Base-by-base conservation (phyloP, 2,113 vertebrate species). In the Cacatua alba region DNA sequence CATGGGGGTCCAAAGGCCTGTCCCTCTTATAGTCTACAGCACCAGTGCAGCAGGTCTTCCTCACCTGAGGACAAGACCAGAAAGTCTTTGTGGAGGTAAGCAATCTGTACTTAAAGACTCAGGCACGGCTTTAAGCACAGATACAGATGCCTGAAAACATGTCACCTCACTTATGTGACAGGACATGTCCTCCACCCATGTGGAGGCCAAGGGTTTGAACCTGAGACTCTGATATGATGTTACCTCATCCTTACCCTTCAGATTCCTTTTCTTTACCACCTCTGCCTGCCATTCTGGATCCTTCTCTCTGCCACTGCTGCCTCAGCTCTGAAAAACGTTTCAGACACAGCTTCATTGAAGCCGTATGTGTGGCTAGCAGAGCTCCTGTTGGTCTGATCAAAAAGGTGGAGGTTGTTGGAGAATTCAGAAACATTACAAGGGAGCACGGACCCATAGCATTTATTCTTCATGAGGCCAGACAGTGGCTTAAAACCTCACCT, bases 321-420 rank as follows among this genome's bases (percentile, higher is more conserved):
- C 33, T 92, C 1, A 2, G 48, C 39, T 80, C 63, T 62, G 68
- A 88, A 76, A 88, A 92, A 43, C 0, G 0, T 72, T 79, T 92
- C 63, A 88, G 63, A 37, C 39, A 28, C 37, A 64, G 59, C 35
- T 70, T 72, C 63, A 21, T 0, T 83, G 80, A 83, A 83, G 49
- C 17, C 7, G 0, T 77, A 24, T 17, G 44, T 62, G 41, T 2
- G 1, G 33, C 77, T 92, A 86, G 24, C 18, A 6, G 3, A 29
- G 29, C 35, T 88, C 68, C 2, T 3, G 13, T 62, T 78, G 28
- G 5, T 77, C 69, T 67, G 46, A 75, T 67, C 0, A 0, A 67
- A 87, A 79, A 94, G 65, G 15, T 71, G 25, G 55, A 75, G 37
- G 21, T n/a, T 74, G 12, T 4, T 71, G 60, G 62, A 75, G 65